phyloP scores from a whole-genome alignment of 2,797 vertebrate species.

The Mionectes olivaceus region DNA sequence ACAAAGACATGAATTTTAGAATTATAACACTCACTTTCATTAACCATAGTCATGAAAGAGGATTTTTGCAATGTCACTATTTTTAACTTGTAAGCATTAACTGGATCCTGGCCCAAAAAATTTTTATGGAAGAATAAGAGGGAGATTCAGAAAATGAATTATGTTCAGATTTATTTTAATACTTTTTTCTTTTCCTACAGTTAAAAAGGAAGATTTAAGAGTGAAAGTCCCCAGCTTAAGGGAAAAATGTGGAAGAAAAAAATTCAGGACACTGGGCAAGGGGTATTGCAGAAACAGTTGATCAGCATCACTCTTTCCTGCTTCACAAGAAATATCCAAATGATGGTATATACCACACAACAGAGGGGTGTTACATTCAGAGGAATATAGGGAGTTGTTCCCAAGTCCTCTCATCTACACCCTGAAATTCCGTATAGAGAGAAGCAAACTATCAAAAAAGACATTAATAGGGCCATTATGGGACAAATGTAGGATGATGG shows the following conservation, averaged over 20 bases:
- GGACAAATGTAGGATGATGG: background rate
- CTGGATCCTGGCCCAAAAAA: background rate
- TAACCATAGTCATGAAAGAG: background rate
- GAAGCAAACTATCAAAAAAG: background rate
- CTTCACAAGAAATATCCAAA: background rate
- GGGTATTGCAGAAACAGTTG: background rate
- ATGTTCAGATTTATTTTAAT: background rate
- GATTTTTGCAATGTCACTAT: background rate
- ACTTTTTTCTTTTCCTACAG: constrained; percentile 20
- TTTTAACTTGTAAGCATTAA: background rate
- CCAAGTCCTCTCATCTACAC: background rate
- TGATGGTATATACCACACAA: rapidly evolving
- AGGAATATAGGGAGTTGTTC: background rate
- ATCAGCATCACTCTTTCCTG: background rate
- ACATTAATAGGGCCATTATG: background rate
- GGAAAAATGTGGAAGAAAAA: constrained; percentile 53
- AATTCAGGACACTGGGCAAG: constrained; percentile 29
- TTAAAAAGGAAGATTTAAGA: constrained; percentile 57
- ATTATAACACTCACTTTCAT: background rate
- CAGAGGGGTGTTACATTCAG: background rate
- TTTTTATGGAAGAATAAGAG: constrained; percentile 1
- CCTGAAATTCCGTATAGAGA: background rate
- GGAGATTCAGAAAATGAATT: constrained; percentile 6
- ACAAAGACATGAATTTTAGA: background rate
- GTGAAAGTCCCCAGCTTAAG: constrained; percentile 24